Evolutionary conservation across 2,888 invertebrate genomes (phyloP), one percentile per base, ranked within the genome.

Genomic region (Gastracanthus pulcherrimus): DNA sequence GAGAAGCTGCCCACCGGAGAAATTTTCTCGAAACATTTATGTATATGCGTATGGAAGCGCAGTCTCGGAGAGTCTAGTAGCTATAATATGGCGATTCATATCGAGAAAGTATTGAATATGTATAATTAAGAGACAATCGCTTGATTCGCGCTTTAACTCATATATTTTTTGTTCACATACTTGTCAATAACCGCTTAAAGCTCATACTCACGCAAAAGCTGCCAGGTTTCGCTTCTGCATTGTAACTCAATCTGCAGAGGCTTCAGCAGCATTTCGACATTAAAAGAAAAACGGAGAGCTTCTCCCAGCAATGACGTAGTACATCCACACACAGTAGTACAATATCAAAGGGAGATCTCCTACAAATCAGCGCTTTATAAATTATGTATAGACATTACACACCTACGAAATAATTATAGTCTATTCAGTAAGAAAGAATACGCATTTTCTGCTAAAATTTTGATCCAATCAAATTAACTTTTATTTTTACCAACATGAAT

Each of bases 141-240:
- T 78, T 71, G 3, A 38, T 7, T 31, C 71, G 69, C 38, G 78
- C 71, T 71, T 38, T 77, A 62, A 64, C 62, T 64, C 55, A 64
- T 31, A 19, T 45, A 19, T 41, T 23, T 3, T n/a, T 66, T 29
- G 38, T 31, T 7, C 29, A 36, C 16, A 36, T 19, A 31, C 26
- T 51, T 76, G 55, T 75, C 38, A 81, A 81, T 82, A 82, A 82
- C 78, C 75, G 82, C 82, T 82, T 82, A 31, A 55, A 79, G 82
- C 78, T 76, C 58, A 66, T n/a, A n/a, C 71, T 62, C 36, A 82
- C 70, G 70, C 79, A 76, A 76, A 71, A 71, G 66, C 64, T 80
- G 75, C 62, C 51, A 80, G 62, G 26, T 55, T 80, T 70, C 38
- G 80, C 80, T 76, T 38, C 82, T 75, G 77, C 77, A 66, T 23